Evolutionary conservation across 2,113 vertebrate species (phyloP).

Genomic region (Calidris pugnax): DNA sequence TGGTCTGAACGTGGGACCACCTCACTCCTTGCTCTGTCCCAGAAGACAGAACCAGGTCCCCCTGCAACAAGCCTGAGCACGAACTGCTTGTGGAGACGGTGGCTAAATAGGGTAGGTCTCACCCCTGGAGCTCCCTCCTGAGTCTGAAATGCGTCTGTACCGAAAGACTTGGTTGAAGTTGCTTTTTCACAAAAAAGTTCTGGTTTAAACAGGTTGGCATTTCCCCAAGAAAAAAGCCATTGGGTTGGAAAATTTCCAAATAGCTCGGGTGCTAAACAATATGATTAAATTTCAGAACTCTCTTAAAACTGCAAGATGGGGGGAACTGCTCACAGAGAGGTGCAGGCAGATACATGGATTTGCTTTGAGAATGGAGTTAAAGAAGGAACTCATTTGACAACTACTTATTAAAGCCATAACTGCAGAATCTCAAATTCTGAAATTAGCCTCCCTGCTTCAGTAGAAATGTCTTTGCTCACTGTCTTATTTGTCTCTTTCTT

Average conservation of each 20-base stretch:
- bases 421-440: constrained; percentile 35
- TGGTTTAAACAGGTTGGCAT: not conserved
- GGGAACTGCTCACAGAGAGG: not conserved
- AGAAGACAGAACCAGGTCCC: not conserved
- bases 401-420: constrained; percentile 57
- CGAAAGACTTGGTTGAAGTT: not conserved
- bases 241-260: not conserved
- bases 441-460: constrained; percentile 47
- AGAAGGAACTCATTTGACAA: constrained; percentile 24
- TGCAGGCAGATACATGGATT: not conserved
- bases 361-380: constrained; percentile 47
- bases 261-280: not conserved
- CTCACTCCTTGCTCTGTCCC: not conserved
- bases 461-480: constrained; percentile 22
- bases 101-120: not conserved
- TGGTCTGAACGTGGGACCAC: not conserved
- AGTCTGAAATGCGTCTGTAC: not conserved
- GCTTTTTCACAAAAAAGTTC: not conserved
- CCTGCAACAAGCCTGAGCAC: not conserved
- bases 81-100: not conserved
- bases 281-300: not conserved
- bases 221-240: not conserved
- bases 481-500: constrained; percentile 26
- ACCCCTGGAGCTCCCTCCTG: rapidly evolving
- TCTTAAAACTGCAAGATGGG: not conserved